A percentile compares a stretch with the other conserved stretches of the same genome.
phyloP scores from a whole-genome alignment of 2,113 vertebrate genomes.

The Seriola rivoliana region DNA sequence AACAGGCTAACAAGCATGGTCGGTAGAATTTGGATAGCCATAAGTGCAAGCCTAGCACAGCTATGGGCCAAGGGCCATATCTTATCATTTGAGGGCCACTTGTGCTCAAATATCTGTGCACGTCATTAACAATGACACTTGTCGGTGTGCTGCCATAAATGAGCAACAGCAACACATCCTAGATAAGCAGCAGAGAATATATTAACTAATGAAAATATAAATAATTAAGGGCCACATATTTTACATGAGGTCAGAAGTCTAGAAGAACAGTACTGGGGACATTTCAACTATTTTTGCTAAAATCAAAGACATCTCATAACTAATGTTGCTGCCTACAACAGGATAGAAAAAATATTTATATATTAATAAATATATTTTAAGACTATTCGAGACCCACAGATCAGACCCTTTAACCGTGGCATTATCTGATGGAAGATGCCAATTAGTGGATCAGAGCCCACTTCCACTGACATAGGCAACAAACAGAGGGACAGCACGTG shows the following conservation, averaged over 20 bases:
- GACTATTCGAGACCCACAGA: neutral
- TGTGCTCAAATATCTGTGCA: too few relatives aligned
- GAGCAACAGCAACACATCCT: too few relatives aligned
- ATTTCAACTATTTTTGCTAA: neutral
- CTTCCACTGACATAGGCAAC: neutral
- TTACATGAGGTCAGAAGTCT: neutral
- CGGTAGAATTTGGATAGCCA: too few relatives aligned
- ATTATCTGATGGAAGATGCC: constrained; percentile 3
- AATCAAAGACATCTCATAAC: neutral
- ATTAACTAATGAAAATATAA: too few relatives aligned
- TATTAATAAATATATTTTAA: too few relatives aligned
- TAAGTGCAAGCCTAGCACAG: too few relatives aligned
- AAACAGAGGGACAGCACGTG: neutral
- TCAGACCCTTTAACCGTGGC: neutral
- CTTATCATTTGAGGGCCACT: too few relatives aligned
- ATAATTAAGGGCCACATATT: neutral
- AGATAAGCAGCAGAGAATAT: too few relatives aligned
- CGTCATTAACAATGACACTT: too few relatives aligned
- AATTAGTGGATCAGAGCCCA: neutral
- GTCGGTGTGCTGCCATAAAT: too few relatives aligned
- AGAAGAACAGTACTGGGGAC: neutral
- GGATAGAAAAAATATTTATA: constrained; percentile 24
- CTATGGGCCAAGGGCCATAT: too few relatives aligned
- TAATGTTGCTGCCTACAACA: neutral
- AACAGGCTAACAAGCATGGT: too few relatives aligned